Evolutionary conservation across 2,888 invertebrate genomes (phyloP), one percentile per base, ranked within the genome.

Genomic region (Sminthurides aquaticus): DNA sequence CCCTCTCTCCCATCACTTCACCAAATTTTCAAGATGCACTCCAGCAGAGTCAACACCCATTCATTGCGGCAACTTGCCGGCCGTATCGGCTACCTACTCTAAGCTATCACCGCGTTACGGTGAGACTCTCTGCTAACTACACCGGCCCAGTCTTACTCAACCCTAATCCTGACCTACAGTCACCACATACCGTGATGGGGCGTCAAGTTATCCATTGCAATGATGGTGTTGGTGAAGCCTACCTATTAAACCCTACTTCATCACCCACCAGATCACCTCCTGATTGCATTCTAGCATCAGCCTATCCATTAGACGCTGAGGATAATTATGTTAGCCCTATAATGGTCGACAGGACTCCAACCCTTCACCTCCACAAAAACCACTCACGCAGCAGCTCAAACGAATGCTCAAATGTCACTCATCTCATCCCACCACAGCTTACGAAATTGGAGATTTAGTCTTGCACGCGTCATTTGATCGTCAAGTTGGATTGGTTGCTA

Each of bases 341-440:
- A 56, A 65, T 15, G 69, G 69, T 5, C 48, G 55, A 22, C 34
- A 63, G 3, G 62, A 61, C 29, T 56, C 56, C 5, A 54, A 28
- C 0, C 65, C 11, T 65, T 65, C 27, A 28, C 54, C 26, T 48
- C 28, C 3, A 15, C 60, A 20, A 65, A 64, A 26, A 3, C 22
- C 15, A 18, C 26, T 22, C 57, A 18, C 27, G 8, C 27, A 8
- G 11, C 43, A 43, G 18, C 11, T 11, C 18, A 8, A 18, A 8
- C 43, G 43, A 18, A 18, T 43, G 43, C 11, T 18, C 8, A 43
- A 43, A 43, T 43, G 18, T 43, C 8, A 8, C 43, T 11, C 8
- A 18, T 11, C 8, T 18, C 43, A 18, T 43, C 43, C 11, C 11
- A 8, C 43, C 18, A 8, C 8, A 8, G 11, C 11, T 8, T 43